A percentile compares a stretch with the other conserved stretches of the same genome.
phyloP scores from a whole-genome alignment of 2,113 vertebrate species.

The Pluvialis apricaria region DNA sequence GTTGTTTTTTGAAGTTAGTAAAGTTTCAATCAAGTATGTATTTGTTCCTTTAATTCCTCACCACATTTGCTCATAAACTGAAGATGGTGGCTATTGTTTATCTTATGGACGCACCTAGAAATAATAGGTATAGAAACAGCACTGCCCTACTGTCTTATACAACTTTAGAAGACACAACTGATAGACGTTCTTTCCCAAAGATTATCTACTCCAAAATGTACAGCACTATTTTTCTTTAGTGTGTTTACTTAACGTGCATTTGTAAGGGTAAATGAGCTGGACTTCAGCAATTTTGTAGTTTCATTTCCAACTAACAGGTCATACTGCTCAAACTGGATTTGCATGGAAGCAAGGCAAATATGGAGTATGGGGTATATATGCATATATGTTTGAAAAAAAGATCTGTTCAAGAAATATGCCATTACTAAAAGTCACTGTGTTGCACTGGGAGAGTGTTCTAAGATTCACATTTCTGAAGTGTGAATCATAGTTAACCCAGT shows the following conservation, averaged over 20 bases:
- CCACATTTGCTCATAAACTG: background rate
- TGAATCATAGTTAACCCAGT: background rate
- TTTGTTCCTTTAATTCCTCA: background rate
- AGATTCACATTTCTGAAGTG: background rate
- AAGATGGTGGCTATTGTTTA: background rate
- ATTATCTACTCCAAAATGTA: background rate
- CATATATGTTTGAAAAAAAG: background rate
- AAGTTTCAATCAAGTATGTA: background rate
- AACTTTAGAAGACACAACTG: background rate
- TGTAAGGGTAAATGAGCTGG: background rate
- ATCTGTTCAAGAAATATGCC: background rate
- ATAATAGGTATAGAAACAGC: background rate
- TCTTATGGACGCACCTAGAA: rapidly evolving
- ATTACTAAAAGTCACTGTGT: background rate
- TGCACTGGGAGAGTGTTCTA: background rate
- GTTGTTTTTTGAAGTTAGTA: background rate
- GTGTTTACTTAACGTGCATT: background rate
- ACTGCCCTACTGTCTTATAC: background rate
- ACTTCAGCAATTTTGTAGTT: background rate
- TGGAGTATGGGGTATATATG: too few relatives aligned
- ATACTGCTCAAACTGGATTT: background rate
- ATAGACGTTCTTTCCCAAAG: background rate
- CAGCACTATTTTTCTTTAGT: background rate
- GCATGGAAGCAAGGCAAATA: background rate
- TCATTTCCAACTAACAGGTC: background rate